Evolutionary conservation across 2,113 vertebrate genomes (phyloP).

Genomic region (Nesoenas mayeri): DNA sequence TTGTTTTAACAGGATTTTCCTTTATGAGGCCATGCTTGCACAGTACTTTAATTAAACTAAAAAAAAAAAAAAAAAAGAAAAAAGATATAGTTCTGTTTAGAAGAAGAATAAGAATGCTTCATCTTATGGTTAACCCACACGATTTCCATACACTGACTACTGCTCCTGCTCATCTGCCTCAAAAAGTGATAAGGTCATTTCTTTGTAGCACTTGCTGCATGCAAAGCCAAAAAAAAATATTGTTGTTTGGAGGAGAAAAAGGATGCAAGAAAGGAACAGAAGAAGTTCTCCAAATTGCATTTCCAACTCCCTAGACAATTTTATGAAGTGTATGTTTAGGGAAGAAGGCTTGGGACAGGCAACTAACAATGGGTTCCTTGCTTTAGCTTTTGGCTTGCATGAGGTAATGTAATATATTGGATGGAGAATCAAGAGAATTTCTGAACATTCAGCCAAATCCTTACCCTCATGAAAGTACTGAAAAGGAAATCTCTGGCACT

Average conservation of each 20-base stretch:
- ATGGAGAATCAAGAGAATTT: not conserved
- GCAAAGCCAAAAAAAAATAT: not conserved
- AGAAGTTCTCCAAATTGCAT: not conserved
- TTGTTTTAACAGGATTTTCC: not conserved
- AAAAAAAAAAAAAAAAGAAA: not conserved
- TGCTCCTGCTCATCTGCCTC: not conserved
- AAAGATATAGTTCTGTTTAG: not conserved
- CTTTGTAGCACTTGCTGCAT: not conserved
- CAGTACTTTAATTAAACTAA: not conserved
- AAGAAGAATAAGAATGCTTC: not conserved
- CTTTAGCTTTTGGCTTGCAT: not conserved
- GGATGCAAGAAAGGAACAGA: not conserved
- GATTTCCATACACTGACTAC: not conserved
- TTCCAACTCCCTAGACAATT: not conserved
- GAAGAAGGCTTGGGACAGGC: not conserved
- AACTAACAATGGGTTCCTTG: not conserved
- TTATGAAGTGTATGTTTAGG: not conserved
- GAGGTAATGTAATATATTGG: not conserved
- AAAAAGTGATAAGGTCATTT: not conserved
- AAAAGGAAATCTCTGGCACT: not conserved
- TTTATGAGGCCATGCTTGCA: not conserved
- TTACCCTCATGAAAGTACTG: not conserved
- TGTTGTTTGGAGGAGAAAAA: rapidly evolving
- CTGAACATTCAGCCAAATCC: not conserved
- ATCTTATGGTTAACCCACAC: not conserved